Percentiles rank a stretch among this genome's conserved stretches.
phyloP scores from a whole-genome alignment of 2,113 vertebrate species.

The human region DNA sequence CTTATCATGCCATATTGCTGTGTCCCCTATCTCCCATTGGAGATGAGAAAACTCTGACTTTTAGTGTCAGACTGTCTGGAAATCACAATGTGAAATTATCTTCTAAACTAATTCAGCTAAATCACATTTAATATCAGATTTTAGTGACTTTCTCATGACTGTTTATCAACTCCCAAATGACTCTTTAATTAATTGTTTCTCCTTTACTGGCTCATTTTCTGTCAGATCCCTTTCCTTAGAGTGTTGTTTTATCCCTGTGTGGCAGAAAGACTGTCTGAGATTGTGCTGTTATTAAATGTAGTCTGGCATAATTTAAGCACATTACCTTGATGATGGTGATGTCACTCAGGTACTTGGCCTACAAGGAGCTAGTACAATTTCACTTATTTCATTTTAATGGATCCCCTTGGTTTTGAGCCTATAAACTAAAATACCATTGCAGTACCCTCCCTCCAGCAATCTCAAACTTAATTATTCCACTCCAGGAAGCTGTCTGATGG shows the following conservation, averaged over 20 bases:
- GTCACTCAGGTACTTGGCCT: constrained; percentile 68
- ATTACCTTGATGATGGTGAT: constrained; percentile 61
- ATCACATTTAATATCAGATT: constrained; percentile 55
- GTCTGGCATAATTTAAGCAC: constrained; percentile 34
- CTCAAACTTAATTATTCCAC: constrained; percentile 80
- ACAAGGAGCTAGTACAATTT: constrained; percentile 68
- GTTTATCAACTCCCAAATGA: constrained; percentile 57
- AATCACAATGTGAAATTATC: constrained; percentile 39
- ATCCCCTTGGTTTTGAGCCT: constrained; percentile 65
- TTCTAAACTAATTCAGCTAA: constrained; percentile 44
- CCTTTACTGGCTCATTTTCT: constrained; percentile 23
- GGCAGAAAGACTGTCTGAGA: constrained; percentile 40
- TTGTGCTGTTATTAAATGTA: constrained; percentile 39
- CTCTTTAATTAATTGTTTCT: constrained; percentile 62
- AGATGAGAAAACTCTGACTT: constrained; percentile 42
- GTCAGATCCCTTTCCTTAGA: constrained; percentile 42
- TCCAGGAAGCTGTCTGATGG: constrained; percentile 73
- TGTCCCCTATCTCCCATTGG: neutral
- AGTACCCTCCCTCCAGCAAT: constrained; percentile 73
- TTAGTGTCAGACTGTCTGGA: constrained; percentile 33
- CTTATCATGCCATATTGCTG: neutral
- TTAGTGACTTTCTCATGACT: constrained; percentile 54
- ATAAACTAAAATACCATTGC: constrained; percentile 78
- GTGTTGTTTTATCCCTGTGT: neutral
- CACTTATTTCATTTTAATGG: constrained; percentile 76